These are phyloP conservation scores for Orthosia incerta DNA, from an alignment of 2,888 invertebrate genomes.

Conservation along the genomic window DNA sequence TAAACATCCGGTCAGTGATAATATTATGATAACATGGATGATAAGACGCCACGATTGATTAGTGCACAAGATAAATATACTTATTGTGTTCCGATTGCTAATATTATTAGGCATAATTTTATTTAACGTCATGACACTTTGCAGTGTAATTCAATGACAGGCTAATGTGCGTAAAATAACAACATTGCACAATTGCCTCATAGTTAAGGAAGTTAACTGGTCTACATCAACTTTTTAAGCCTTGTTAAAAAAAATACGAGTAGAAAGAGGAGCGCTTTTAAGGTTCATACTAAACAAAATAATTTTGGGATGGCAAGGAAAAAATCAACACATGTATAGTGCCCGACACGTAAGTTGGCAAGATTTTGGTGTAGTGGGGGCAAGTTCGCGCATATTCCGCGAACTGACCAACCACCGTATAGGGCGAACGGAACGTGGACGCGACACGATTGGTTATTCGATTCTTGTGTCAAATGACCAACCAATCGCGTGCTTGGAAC, in stretches of 20 bases:
- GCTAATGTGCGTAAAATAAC: background rate
- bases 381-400: too few relatives aligned
- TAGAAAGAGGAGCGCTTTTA: background rate
- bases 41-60: constrained; percentile 19
- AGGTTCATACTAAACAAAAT: background rate
- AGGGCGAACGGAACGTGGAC: too few relatives aligned
- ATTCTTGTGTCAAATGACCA: too few relatives aligned
- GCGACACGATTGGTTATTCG: too few relatives aligned
- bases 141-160: too few relatives aligned
- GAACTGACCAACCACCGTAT: too few relatives aligned
- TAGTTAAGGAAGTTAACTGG: background rate
- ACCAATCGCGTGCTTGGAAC: too few relatives aligned
- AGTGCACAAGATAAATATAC: constrained; percentile 5
- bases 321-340: too few relatives aligned
- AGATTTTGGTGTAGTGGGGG: too few relatives aligned
- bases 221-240: background rate
- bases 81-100: background rate
- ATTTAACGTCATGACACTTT: background rate
- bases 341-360: too few relatives aligned
- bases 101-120: background rate
- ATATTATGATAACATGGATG: constrained; percentile 39
- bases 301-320: too few relatives aligned
- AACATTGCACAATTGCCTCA: background rate
- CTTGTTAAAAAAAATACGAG: background rate
- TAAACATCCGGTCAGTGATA: constrained; percentile 26